Evolutionary conservation across 2,797 vertebrate genomes (phyloP).

Genomic region (Anabacerthia variegaticeps): DNA sequence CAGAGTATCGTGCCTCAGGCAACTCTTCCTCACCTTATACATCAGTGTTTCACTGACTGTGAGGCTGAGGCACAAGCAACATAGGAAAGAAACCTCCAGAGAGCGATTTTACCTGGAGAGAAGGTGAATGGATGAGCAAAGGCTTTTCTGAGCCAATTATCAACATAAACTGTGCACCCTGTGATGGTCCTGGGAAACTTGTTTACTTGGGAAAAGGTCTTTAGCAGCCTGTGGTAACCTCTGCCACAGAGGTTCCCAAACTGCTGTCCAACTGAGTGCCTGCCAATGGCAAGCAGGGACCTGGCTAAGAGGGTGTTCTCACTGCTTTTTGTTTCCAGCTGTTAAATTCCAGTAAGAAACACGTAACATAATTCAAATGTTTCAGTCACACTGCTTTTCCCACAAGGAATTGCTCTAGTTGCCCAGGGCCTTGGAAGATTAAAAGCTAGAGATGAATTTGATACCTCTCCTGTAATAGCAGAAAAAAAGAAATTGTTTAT

Average conservation of each 20-base stretch:
- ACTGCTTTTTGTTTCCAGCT: constrained; percentile 26
- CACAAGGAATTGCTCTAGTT: neutral
- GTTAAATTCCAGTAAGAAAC: constrained; percentile 29
- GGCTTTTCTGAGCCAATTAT: neutral
- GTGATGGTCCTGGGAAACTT: neutral
- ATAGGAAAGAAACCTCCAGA: neutral
- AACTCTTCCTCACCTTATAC: neutral
- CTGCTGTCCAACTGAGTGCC: neutral
- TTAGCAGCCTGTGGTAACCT: neutral
- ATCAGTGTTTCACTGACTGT: neutral
- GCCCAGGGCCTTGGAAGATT: neutral
- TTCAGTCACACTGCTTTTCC: neutral
- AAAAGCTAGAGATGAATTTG: neutral
- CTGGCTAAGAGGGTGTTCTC: neutral
- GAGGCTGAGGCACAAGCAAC: neutral
- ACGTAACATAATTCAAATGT: neutral
- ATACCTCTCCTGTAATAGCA: neutral
- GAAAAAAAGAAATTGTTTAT: neutral
- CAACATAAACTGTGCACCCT: neutral
- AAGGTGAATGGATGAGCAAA: neutral
- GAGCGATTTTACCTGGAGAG: neutral
- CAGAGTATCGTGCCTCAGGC: neutral
- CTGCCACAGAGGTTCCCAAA: neutral
- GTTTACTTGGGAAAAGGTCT: neutral
- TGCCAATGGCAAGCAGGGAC: constrained; percentile 24